Evolutionary conservation across 2,113 vertebrate genomes (phyloP).

Genomic region (Leptobrachium leishanense): DNA sequence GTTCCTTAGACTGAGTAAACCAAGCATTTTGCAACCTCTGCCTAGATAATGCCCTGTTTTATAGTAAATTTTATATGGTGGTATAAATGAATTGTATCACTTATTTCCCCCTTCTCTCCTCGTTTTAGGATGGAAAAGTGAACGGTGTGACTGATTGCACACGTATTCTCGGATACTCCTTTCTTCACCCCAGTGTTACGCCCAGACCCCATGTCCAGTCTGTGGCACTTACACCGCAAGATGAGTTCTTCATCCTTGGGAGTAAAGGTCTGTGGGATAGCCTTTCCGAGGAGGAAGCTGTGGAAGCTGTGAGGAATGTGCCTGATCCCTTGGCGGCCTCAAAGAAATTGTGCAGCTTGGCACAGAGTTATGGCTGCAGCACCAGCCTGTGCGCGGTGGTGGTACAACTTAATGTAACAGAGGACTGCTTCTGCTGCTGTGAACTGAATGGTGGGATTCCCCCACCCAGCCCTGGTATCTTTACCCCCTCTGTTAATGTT

Average conservation of each 20-base stretch:
- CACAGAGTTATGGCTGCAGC: slow-evolving; percentile 92
- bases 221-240: slow-evolving; percentile 85
- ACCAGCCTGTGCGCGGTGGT: slow-evolving; percentile 92
- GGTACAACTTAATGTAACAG: slow-evolving; percentile 90
- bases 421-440: slow-evolving; percentile 97
- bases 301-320: slow-evolving; percentile 87
- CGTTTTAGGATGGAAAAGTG: slow-evolving; percentile 90
- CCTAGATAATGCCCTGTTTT: too few species aligned
- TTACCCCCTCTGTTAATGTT: slow-evolving; percentile 70
- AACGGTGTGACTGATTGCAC: slow-evolving; percentile 96
- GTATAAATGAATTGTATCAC: too few species aligned
- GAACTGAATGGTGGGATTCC: slow-evolving; percentile 74
- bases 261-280: slow-evolving; percentile 93
- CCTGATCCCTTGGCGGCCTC: slow-evolving; percentile 88
- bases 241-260: slow-evolving; percentile 96
- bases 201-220: slow-evolving; percentile 91
- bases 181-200: slow-evolving; percentile 91
- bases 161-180: slow-evolving; percentile 94
- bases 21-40: too few species aligned
- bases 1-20: too few species aligned
- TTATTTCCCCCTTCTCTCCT: not conserved
- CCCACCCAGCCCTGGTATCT: slow-evolving; percentile 75
- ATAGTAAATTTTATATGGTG: too few species aligned
- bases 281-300: slow-evolving; percentile 80
- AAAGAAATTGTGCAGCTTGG: slow-evolving; percentile 94